phyloP scores from a whole-genome alignment of 2,113 vertebrate species.

The Neogobius melanostomus region DNA sequence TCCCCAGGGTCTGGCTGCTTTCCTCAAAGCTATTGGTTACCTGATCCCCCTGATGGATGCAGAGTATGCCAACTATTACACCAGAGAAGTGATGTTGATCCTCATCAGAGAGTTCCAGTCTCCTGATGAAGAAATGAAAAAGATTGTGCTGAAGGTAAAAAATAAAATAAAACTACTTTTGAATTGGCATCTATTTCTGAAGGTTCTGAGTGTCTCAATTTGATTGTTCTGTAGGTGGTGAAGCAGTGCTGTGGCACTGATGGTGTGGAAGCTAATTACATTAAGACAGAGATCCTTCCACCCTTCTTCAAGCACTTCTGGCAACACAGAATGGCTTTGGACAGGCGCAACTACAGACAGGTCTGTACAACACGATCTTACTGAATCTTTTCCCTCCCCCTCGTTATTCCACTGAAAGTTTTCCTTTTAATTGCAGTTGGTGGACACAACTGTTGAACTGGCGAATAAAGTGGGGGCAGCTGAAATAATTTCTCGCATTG shows the following conservation, averaged over 20 bases:
- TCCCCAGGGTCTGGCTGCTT: conserved; percentile 92
- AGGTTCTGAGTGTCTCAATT: background rate
- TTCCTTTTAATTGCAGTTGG: conserved; percentile 78
- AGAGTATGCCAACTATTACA: conserved; percentile 98
- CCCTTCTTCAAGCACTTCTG: conserved; percentile 99
- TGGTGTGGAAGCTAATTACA: conserved; percentile 98
- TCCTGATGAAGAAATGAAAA: conserved; percentile 99
- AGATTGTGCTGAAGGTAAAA: conserved; percentile 95
- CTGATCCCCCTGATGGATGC: conserved; percentile 98
- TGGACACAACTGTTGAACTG: conserved; percentile 97
- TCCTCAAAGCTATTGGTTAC: conserved; percentile 98
- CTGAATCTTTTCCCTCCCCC: background rate
- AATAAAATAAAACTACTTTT: too few species aligned
- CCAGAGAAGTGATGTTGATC: conserved; percentile 98
- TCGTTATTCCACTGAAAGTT: background rate
- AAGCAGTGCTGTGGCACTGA: conserved; percentile 98
- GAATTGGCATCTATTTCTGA: background rate
- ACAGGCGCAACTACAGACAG: conserved; percentile 98
- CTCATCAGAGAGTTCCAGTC: conserved; percentile 99
- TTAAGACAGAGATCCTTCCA: conserved; percentile 98
- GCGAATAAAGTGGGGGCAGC: conserved; percentile 99
- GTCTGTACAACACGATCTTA: conserved; percentile 61
- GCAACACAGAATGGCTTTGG: conserved; percentile 98
- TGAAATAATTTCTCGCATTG: conserved; percentile 97
- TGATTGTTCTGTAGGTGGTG: conserved; percentile 85